Evolutionary conservation across 1,140 invertebrate species (phyloP).

Genomic region (Philopotamus ludificatus): DNA sequence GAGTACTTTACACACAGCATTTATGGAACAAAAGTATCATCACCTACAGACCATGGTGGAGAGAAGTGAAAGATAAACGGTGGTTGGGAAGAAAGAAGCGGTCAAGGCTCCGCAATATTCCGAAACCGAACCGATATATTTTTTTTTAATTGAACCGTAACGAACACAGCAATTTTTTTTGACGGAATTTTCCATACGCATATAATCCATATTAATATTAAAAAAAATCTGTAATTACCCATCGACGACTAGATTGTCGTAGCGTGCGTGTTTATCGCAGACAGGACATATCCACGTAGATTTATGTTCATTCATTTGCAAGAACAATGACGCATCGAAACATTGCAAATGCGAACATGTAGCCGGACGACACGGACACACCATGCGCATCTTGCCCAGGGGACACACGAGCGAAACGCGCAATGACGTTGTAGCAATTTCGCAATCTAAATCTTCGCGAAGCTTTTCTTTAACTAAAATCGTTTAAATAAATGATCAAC

Average conservation of each 20-base stretch:
- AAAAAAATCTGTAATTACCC: slow-evolving; percentile 57
- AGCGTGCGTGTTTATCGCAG: slow-evolving; percentile 83
- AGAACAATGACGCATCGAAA: slow-evolving; percentile 86
- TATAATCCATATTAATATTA: background rate
- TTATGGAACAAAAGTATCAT: no score
- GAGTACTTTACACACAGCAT: no score
- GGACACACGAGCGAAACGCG: slow-evolving; percentile 84
- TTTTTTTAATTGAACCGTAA: no score
- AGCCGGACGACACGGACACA: slow-evolving; percentile 75
- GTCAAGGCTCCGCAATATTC: no score
- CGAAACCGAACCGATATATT: no score
- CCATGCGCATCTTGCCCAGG: slow-evolving; percentile 87
- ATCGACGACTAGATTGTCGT: slow-evolving; percentile 83
- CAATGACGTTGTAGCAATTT: slow-evolving; percentile 86
- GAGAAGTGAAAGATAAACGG: no score
- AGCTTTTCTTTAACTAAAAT: slow-evolving; percentile 81
- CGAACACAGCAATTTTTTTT: background rate
- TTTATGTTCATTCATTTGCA: slow-evolving; percentile 96
- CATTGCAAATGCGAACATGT: slow-evolving; percentile 92
- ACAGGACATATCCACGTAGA: slow-evolving; percentile 95
- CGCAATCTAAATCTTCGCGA: slow-evolving; percentile 81
- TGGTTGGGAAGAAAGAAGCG: no score
- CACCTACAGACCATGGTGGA: no score
- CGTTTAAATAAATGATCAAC: background rate
- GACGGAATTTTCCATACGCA: no score